Evolutionary conservation across 2,113 vertebrate species (phyloP).

Genomic region (Sphyrna mokarran): DNA sequence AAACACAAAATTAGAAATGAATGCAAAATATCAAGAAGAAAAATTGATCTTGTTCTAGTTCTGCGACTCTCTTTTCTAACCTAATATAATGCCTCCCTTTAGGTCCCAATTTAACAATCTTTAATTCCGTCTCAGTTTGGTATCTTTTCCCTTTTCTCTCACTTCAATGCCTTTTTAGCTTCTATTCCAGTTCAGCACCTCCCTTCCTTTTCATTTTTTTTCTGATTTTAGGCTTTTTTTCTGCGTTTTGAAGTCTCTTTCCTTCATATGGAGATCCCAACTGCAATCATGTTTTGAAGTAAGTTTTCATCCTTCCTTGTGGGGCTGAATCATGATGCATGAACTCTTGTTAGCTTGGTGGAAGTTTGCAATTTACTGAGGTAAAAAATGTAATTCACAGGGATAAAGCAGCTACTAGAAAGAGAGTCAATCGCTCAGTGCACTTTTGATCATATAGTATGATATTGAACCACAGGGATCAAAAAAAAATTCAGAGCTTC

Average conservation of each 20-base stretch:
- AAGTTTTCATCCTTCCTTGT: background rate
- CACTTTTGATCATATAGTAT: background rate
- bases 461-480: background rate
- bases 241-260: background rate
- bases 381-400: background rate
- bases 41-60: background rate
- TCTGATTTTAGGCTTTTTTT: background rate
- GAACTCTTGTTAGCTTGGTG: background rate
- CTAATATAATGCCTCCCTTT: background rate
- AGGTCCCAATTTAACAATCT: background rate
- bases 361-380: background rate
- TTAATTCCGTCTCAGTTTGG: slow-evolving; percentile 1
- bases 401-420: background rate
- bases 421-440: background rate
- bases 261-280: background rate
- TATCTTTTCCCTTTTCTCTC: slow-evolving; percentile 1
- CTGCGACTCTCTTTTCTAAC: background rate
- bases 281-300: background rate
- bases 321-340: background rate
- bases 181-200: background rate
- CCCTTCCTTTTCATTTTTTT: background rate
- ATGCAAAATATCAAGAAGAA: background rate
- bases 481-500: background rate
- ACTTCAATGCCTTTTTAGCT: slow-evolving; percentile 4
- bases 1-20: background rate